Conservation (phyloP, 30 jellyfish, hydroid and myxozoan species). For the Turritopsis rubra region DNA sequence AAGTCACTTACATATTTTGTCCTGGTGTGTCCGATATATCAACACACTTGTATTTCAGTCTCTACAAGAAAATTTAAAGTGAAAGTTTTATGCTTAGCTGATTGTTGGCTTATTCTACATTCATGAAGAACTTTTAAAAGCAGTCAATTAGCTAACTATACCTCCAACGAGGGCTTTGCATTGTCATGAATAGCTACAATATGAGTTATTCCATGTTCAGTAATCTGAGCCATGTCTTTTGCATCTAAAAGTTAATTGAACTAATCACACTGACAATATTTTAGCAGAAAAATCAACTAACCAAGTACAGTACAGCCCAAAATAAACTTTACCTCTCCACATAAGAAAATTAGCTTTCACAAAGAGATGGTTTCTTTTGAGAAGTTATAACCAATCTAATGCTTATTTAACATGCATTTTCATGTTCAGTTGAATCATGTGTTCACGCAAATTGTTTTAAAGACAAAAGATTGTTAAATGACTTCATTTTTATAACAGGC, state of each 20-base stretch:
- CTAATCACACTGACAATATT: neutral
- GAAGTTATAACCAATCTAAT: too few relatives aligned
- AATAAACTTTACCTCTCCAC: too few relatives aligned
- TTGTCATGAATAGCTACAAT: conserved; percentile 65
- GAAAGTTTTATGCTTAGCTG: neutral
- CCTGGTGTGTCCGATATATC: conserved; percentile 50
- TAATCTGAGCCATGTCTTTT: conserved; percentile 53
- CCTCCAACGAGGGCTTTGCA: conserved; percentile 63
- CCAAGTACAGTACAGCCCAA: too few relatives aligned
- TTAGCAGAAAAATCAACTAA: neutral
- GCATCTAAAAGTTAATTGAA: conserved; percentile 44
- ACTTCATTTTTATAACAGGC: neutral
- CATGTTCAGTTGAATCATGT: neutral
- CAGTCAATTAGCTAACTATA: neutral
- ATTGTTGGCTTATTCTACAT: too few relatives aligned
- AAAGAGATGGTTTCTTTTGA: too few relatives aligned
- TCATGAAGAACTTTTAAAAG: too few relatives aligned
- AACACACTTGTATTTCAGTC: conserved; percentile 43
- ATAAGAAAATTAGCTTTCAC: too few relatives aligned
- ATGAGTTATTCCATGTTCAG: conserved; percentile 40
- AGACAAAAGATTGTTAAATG: neutral
- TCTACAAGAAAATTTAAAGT: conserved; percentile 13
- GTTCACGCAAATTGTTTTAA: neutral
- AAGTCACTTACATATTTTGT: conserved; percentile 46
- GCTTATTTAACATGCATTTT: too few relatives aligned